Percentiles rank a stretch among this genome's conserved stretches.
These are phyloP conservation scores for Drosophila paramelanica DNA, from an alignment of 2,888 invertebrate genomes.

Conservation along the genomic window DNA sequence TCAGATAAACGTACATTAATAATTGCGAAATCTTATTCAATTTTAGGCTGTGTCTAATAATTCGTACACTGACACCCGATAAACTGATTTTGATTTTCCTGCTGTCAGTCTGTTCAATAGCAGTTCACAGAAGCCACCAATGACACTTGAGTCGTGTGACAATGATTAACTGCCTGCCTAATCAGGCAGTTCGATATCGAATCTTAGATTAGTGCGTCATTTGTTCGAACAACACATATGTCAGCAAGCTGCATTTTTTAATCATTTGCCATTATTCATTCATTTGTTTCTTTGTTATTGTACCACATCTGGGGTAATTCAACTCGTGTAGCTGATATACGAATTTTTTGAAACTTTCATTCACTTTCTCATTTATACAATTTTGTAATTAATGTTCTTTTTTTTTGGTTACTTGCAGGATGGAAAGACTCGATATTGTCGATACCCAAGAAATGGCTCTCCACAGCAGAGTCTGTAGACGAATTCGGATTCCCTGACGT, in stretches of 20 bases:
- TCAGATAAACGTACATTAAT: not conserved
- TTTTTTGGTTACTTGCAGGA: constrained; percentile 86
- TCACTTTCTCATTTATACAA: too few relatives aligned
- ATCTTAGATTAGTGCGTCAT: constrained; percentile 20
- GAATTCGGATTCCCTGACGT: constrained; percentile 85
- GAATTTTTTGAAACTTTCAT: not conserved
- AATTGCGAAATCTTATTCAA: not conserved
- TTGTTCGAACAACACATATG: constrained; percentile 39
- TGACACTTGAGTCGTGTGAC: constrained; percentile 47
- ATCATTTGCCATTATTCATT: constrained; percentile 14
- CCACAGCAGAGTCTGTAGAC: constrained; percentile 85
- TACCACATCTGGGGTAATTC: not conserved
- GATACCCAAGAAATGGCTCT: constrained; percentile 90
- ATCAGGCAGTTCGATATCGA: constrained; percentile 22
- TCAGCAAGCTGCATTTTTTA: constrained; percentile 44
- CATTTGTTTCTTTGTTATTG: constrained; percentile 15
- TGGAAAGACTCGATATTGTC: constrained; percentile 91
- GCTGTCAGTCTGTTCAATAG: constrained; percentile 5
- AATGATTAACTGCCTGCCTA: constrained; percentile 57
- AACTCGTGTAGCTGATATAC: not conserved
- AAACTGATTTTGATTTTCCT: constrained; percentile 3
- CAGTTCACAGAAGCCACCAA: constrained; percentile 21
- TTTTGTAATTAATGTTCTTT: not conserved
- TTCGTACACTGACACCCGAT: constrained; percentile 9
- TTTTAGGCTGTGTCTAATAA: constrained; percentile 7